Evolutionary conservation across 2,113 vertebrate genomes (phyloP).

Genomic region (Apodemus sylvaticus): DNA sequence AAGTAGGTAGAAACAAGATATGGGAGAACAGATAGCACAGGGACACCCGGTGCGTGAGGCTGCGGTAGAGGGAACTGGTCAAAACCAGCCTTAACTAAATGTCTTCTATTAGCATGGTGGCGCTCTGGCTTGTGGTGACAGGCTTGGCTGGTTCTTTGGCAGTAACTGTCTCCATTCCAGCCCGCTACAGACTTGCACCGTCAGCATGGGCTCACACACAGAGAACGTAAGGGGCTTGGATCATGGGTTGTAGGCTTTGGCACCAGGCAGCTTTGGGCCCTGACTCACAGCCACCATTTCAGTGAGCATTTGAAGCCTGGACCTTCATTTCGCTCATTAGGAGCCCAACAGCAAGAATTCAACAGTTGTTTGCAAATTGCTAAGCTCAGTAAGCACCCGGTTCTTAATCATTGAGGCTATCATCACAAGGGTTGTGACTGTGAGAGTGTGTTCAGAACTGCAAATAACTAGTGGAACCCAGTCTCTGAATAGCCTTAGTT

Average conservation of each 20-base stretch:
- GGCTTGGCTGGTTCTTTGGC: neutral
- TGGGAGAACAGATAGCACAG: neutral
- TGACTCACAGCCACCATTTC: neutral
- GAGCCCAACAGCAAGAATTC: neutral
- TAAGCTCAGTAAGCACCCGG: neutral
- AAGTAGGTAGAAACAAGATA: constrained; percentile 70
- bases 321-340: constrained; percentile 13
- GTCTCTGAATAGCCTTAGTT: neutral
- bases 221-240: neutral
- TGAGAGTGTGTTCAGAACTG: neutral
- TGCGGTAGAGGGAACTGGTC: neutral
- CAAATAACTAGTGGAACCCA: neutral
- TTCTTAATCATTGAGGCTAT: neutral
- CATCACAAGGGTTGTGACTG: neutral
- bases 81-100: neutral
- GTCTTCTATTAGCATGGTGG: neutral
- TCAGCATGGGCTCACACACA: neutral
- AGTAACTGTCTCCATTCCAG: neutral
- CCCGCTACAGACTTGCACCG: neutral
- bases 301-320: neutral
- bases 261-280: neutral
- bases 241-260: neutral
- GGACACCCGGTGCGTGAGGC: neutral
- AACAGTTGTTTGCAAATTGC: neutral
- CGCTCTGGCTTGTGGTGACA: constrained; percentile 1